Base-by-base conservation (phyloP, 2,113 vertebrate genomes). In the Orientallactaga bullata region DNA sequence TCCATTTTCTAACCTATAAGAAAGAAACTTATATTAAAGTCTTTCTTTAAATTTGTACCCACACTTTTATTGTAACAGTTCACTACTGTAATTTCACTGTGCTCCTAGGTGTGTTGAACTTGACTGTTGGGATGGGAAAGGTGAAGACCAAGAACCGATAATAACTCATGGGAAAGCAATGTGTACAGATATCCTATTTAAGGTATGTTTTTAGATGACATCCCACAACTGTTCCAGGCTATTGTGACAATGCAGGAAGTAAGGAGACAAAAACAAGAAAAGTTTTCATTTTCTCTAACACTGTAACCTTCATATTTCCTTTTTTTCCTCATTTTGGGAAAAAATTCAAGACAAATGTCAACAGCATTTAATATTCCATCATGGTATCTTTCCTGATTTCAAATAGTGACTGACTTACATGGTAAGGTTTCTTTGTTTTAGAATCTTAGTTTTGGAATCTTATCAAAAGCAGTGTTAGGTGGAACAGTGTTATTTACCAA, bases 101-200 rank as follows among this genome's bases (percentile, higher is more conserved):
- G 2, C 97, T 91, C 30, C 80, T 96, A 99, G 99, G 93, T 99
- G 99, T 97, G 98, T 99, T 5, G 99, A 99, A 98, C 98, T 99
- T 95, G 99, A 99, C 98, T 99, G 99, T 94, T 99, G 99, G 99
- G 99, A 99, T 89, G 99, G 99, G 55, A 99, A 99, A 98, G 99
- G 99, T 79, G 99, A 99, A 97, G 99, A 99, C 94, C 99, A 99
- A 95, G 99, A 99, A 76, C 99, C 99, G 0, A 99, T 99, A 97
- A 99, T 99, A 96, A 99, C 99, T 0, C 99, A 99, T 3, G 99
- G 99, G 35, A 99, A 99, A 97, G 99, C 99, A 71, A 99, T 99
- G 99, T 99, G 99, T 96, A 99, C 99, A n/a, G 99, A 99, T 93
- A 99, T 99, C 95, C 99, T 99, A 86, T 99, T 99, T 97, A 99